Evolutionary conservation across 2,113 vertebrate species (phyloP), one percentile per base, ranked within the genome.

Genomic region (Muntiacus muntjak): DNA sequence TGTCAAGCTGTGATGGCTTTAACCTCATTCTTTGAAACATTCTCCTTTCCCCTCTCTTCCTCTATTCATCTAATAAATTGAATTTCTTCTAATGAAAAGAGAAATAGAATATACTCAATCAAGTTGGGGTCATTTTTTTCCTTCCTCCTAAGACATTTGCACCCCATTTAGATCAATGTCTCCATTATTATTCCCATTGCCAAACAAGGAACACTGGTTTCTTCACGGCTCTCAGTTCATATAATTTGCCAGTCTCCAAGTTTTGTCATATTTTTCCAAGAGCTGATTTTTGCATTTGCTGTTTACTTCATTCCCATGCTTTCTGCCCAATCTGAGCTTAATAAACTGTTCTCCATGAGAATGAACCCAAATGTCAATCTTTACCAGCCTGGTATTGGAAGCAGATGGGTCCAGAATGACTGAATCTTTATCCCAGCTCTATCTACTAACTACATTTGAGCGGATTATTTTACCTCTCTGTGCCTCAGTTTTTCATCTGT

Each of bases 1-100:
- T 89, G n/a, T 96, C 93, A 97, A 82, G 86, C 94, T 97, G 86
- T 52, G 89, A 96, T 90, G 83, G 94, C 88, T 96, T 97, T 97
- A 98, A 96, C 92, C 86, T 84, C 45, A 71, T 40, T 88, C 45
- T 98, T 94, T 97, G 93, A 98, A 97, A 96, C 62, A 78, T 28
- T 95, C 50, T 89, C 58, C 85, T 50, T 92, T 90, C 57, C 74
- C 57, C 30, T 93, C 45, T 58, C 67, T 93, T 62, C 52, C 58
- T 95, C 74, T 91, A 52, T 62, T 93, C 55, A 81, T 62, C 79
- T 81, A 91, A 95, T 86, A 64, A 95, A 91, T 90, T 83, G 43
- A 96, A 96, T 96, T 93, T 96, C 28, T 97, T 88, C 82, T 95
- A 91, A 71, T 91, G 93, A 94, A 95, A 88, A 89, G 82, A 96